Evolutionary conservation across 2,888 invertebrate species (phyloP), one percentile per base, ranked within the genome.

Genomic region (Pachydiplax longipennis): DNA sequence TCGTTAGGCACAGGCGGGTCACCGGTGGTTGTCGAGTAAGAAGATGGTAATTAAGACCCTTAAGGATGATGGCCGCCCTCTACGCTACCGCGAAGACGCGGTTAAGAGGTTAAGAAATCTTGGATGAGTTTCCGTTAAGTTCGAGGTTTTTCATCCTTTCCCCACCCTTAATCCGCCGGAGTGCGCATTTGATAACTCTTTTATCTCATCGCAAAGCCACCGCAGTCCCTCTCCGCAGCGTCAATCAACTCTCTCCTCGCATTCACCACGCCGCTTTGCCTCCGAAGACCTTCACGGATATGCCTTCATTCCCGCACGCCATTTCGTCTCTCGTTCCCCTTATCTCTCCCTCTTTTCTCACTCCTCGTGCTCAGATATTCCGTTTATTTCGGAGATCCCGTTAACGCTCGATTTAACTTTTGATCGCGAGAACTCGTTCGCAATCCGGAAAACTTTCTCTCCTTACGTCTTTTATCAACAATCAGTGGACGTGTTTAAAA

Each of bases 151-250:
- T n/a, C 48, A 25, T 18, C 48, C 25, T 53, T 31, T 31, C n/a
- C 82, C 13, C 48, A 6, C 25, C 31, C 53, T 83, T 83, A 83
- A 83, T 83, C 82, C 81, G 44, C 48, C 81, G n/a, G 82, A 83
- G 82, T 83, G 82, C 48, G 82, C 53, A 83, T 83, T 83, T 53
- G 53, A 83, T 83, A 83, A 83, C 82, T 83, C 82, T 83, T 53
- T 83, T 83, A 83, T 83, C 82, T 83, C 44, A 44, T 83, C 82
- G 48, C 53, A 53, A 53, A 53, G 53, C 82, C 12, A 53, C 48
- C 82, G 25, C 48, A 25, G 4, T 22, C 65, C 25, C 65, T 25
- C 61, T 61, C 61, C 65, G 22, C 65, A n/a, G n/a, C 65, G 22
- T 25, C 65, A 65, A 22, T 65, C 25, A 65, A 25, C 18, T 65